These are phyloP conservation scores for Pandion haliaetus DNA, from an alignment of 2,113 vertebrate genomes.

Conservation along the genomic window DNA sequence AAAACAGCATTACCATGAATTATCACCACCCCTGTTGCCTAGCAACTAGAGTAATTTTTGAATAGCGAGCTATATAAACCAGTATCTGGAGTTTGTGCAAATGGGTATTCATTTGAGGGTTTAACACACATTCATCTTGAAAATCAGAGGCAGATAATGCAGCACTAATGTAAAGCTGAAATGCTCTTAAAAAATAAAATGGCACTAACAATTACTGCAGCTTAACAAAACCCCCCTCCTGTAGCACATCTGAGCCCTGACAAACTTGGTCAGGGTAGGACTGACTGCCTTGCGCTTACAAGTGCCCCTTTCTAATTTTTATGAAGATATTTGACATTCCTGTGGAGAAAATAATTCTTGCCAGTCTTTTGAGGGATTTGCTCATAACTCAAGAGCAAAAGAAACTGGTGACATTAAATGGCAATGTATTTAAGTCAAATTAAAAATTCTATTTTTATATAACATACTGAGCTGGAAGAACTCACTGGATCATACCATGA, in stretches of 20 bases:
- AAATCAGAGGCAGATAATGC: slow-evolving; percentile 65
- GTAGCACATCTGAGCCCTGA: neutral
- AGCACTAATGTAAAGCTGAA: slow-evolving; percentile 39
- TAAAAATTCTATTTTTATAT: neutral
- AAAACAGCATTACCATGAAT: slow-evolving; percentile 67
- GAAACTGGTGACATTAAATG: neutral
- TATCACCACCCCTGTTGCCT: slow-evolving; percentile 67
- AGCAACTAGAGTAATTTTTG: slow-evolving; percentile 77
- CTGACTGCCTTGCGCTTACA: neutral
- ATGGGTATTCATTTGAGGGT: slow-evolving; percentile 58
- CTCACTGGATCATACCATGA: neutral
- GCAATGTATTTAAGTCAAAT: neutral
- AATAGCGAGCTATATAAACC: slow-evolving; percentile 63
- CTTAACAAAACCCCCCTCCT: neutral
- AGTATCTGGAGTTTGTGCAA: slow-evolving; percentile 64
- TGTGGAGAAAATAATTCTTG: neutral
- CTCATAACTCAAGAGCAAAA: neutral
- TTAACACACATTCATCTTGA: slow-evolving; percentile 65
- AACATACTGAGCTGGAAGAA: neutral
- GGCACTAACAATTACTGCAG: neutral
- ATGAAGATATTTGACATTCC: neutral
- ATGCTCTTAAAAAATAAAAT: slow-evolving; percentile 23
- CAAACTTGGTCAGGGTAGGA: neutral
- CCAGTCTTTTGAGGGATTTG: neutral
- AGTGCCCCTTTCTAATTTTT: neutral